These are phyloP conservation scores for Andrena bicolor DNA, from an alignment of 2,888 invertebrate genomes.

Conservation along the genomic window DNA sequence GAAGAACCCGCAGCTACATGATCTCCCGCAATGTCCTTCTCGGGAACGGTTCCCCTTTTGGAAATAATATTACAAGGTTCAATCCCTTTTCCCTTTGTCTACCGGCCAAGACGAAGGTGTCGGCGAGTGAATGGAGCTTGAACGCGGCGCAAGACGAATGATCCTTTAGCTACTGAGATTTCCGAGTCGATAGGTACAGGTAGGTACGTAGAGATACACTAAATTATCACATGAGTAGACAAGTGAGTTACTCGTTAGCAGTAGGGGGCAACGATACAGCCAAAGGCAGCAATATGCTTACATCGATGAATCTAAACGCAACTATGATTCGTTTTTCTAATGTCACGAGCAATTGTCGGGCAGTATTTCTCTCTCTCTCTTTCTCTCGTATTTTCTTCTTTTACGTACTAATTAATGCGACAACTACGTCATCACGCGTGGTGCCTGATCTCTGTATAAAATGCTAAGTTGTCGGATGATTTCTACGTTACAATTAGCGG, in stretches of 20 bases:
- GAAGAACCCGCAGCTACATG: neutral
- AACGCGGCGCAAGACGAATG: slow-evolving; percentile 49
- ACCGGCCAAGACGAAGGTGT: neutral
- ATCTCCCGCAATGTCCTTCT: neutral
- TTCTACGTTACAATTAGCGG: slow-evolving; percentile 17
- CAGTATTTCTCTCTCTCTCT: slow-evolving; percentile 23
- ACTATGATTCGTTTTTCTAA: slow-evolving; percentile 61
- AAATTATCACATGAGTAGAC: slow-evolving; percentile 84
- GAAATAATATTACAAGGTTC: slow-evolving; percentile 2
- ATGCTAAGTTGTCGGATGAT: slow-evolving; percentile 29
- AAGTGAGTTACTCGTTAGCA: slow-evolving; percentile 83
- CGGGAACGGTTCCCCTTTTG: neutral
- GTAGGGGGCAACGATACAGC: slow-evolving; percentile 83
- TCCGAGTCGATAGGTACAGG: slow-evolving; percentile 74
- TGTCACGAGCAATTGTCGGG: slow-evolving; percentile 35
- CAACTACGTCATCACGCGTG: slow-evolving; percentile 19
- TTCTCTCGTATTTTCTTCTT: neutral
- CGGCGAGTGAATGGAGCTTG: slow-evolving; percentile 14
- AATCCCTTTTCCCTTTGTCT: neutral
- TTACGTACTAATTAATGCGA: slow-evolving; percentile 16
- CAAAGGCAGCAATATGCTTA: slow-evolving; percentile 83
- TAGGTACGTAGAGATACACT: slow-evolving; percentile 82
- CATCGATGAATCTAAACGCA: slow-evolving; percentile 73
- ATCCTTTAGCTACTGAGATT: slow-evolving; percentile 66
- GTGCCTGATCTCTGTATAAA: slow-evolving; percentile 44